Percentiles rank a stretch among this genome's conserved stretches.
These are phyloP conservation scores for Gadus chalcogrammus DNA, from an alignment of 2,113 vertebrate genomes.

Conservation along the genomic window DNA sequence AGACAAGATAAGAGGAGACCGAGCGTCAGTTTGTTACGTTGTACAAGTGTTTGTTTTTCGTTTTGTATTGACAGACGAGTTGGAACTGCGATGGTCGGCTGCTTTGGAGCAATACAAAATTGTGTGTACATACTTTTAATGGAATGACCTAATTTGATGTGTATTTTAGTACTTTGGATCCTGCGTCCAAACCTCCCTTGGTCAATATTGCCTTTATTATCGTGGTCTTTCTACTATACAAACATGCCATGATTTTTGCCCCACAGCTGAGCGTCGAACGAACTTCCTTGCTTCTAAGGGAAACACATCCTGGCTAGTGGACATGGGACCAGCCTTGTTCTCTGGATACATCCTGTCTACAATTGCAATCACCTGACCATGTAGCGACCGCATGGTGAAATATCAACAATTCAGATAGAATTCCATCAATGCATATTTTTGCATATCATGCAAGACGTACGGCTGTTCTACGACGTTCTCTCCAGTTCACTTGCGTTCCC, in stretches of 20 bases:
- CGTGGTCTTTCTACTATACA: slow-evolving; percentile 12
- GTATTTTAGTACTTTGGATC: too few relatives aligned
- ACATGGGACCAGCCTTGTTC: not conserved
- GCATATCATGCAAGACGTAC: too few relatives aligned
- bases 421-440: not conserved
- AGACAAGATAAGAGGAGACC: not conserved
- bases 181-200: not conserved
- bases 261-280: not conserved
- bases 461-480: too few relatives aligned
- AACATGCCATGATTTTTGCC: slow-evolving; percentile 18
- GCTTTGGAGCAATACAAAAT: too few relatives aligned
- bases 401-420: not conserved
- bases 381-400: not conserved
- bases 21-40: not conserved
- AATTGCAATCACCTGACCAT: not conserved
- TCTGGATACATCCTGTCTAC: not conserved
- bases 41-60: too few relatives aligned
- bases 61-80: too few relatives aligned
- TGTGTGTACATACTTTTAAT: too few relatives aligned
- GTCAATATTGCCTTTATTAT: slow-evolving; percentile 5
- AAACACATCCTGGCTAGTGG: not conserved
- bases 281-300: too few relatives aligned
- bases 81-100: too few relatives aligned
- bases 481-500: too few relatives aligned
- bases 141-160: too few relatives aligned